Base-by-base conservation (phyloP, 2,113 vertebrate species). In the Falco punctatus region DNA sequence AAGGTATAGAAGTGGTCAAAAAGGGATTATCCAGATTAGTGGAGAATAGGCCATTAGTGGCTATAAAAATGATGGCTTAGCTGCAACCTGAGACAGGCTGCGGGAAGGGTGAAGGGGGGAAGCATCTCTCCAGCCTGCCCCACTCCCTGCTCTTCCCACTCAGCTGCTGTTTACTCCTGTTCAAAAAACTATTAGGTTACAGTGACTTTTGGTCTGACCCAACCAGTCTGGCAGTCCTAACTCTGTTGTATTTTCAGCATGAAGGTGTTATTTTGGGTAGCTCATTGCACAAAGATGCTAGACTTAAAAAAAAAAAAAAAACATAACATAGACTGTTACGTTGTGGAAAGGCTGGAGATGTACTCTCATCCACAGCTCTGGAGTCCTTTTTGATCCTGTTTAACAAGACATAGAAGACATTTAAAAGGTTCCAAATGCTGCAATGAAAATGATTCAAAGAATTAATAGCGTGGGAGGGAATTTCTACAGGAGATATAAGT, bases 31-130 rank as follows among this genome's bases (percentile, higher is more conserved):
- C 70, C 8, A 22, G 89, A 96, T 96, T 94, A 96, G 65, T 54
- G 74, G 73, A 89, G 93, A 95, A 96, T 85, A 91, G 84, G 78
- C 78, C 70, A 93, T 96, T 97, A 90, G 94, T 82, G 86, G 71
- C 93, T 85, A 88, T 95, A 96, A 97, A 96, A 96, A 93, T 91
- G 93, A 90, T 93, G 84, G 57, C 17, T 94, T 95, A 95, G 78
- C 74, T 97, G 95, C 95, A 96, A 82, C 70, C 52, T 54, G 89
- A 96, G 84, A 82, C 70, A 65, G 65, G 32, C 30, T 87, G 77
- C 2, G 6, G 81, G 65, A 89, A 91, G 78, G 78, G 40, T 0
- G 3, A 46, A 32, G 14, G 57, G 26, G 17, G 40, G 5, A 85
- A 91, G 70, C 54, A 90, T 90, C 90, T 30, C 35, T 94, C 28